Evolutionary conservation across 1,140 invertebrate genomes (phyloP), one percentile per base, ranked within the genome.

Genomic region (Solenopsis fugax): DNA sequence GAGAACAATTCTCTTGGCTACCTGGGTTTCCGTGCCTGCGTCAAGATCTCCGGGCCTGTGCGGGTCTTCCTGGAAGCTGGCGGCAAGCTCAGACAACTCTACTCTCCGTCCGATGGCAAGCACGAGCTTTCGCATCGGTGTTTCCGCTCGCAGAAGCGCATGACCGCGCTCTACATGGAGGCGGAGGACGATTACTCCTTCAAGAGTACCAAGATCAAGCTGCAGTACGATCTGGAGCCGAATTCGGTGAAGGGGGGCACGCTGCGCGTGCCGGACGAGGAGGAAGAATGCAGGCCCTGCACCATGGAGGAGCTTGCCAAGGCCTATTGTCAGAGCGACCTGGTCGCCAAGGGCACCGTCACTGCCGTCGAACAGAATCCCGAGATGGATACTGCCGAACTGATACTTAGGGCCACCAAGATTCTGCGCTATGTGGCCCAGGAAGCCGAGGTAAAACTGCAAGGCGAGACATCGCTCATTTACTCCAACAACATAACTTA

Each of bases 261-360:
- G 4, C 89, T 97, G 29, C 88, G 77, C 16, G 48, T 69, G 1
- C 10, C 69, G 4, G 71, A 71, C 9, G 94, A 94, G 18, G 95
- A 95, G 24, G 91, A 96, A 94, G 97, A 98, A 87, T 98, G 97
- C 93, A 95, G 97, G 76, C 98, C 98, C 0, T 98, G 98, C 92
- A 96, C 96, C 0, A 96, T 96, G 62, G 96, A 97, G 5, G 97
- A 98, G 94, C 91, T 98, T 62, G 96, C 97, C 18, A 96, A 97
- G 52, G 96, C 97, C 9, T 98, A 97, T 92, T 98, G 98, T 93
- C 97, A 97, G 18, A 98, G 97, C 90, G 97, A 98, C 95, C 96
- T 98, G 90, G 97, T 97, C 10, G 96, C 97, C 0, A 95, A 97
- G 87, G 97, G 97, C 0, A 96, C 96, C 13, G 97, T 98, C 88